Base-by-base conservation (phyloP, 2,113 vertebrate genomes). In the Paedocypris sp. region DNA sequence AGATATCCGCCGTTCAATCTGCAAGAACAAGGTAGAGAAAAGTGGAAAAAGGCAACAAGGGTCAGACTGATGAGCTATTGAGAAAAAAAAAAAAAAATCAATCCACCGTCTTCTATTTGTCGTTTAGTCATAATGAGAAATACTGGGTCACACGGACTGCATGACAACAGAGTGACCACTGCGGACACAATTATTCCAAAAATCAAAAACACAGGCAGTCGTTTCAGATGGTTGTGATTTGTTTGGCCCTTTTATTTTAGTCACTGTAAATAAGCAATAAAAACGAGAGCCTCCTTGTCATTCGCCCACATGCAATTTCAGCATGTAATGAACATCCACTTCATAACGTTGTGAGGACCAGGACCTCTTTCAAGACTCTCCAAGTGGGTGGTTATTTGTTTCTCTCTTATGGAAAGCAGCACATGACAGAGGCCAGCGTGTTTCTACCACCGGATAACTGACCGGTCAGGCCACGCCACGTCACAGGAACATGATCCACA, bases 1-100 rank as follows among this genome's bases (percentile, higher is more conserved):
- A 85, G 89, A 95, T 94, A 99, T 98, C 86, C 94, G 83, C 67
- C 94, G 91, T 81, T 98, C 93, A 86, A 97, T 99, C 95, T 98
- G 79, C 48, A 82, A 71, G 54, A 8, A 73, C 47, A 68, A 72
- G 16, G 11, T 33, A 82, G 18, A 75, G 58, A 73, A n/a, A n/a
- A n/a, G 50, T 45, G 49, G 60, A 39, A 47, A 41, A 49, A 16
- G 32, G 47, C 42, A 46, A 62, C 46, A 36, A 70, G 68, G 28
- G 50, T 49, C 6, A 47, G 59, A 72, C 60, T 76, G 79, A 84
- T 85, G 77, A 80, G 79, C 57, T 66, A 69, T 75, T 76, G 77
- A 85, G 77, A 15, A 43, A 36, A 5, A 32, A 69, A 71, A 22
- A 50, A 50, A 68, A 72, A 25, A 75, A 78, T 80, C 68, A 77